phyloP scores from a whole-genome alignment of 2,888 invertebrate genomes.

The Ormyrus rosae region DNA sequence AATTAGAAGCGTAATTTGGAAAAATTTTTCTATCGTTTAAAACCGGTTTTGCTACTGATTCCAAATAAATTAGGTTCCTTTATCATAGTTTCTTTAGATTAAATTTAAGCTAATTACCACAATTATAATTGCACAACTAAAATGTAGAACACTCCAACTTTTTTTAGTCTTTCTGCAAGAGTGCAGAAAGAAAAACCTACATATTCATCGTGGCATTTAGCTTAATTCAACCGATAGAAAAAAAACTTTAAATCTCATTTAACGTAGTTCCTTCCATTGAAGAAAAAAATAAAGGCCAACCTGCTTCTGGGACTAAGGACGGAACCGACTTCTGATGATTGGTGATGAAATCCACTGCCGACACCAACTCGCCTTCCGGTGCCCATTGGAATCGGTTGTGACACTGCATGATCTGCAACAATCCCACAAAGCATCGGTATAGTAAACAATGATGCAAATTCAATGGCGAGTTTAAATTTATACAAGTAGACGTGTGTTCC shows the following conservation, averaged over 20 bases:
- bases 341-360: constrained; percentile 77
- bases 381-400: constrained; percentile 86
- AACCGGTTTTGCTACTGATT: too few species aligned
- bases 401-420: constrained; percentile 81
- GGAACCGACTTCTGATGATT: constrained; percentile 73
- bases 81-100: too few species aligned
- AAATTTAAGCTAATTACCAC: too few species aligned
- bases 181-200: neutral
- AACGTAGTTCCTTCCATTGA: neutral
- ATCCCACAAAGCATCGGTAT: constrained; percentile 51
- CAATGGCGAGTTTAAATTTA: constrained; percentile 1
- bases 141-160: too few species aligned
- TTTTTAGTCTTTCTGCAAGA: too few species aligned
- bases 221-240: neutral
- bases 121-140: too few species aligned
- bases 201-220: neutral
- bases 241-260: neutral
- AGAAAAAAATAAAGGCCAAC: constrained; percentile 59
- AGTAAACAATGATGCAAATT: constrained; percentile 25
- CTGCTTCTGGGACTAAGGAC: constrained; percentile 75
- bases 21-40: too few species aligned
- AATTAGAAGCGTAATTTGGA: too few species aligned
- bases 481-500: neutral
- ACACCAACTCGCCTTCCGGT: constrained; percentile 82
- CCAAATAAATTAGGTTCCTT: too few species aligned